These are phyloP conservation scores for Schizothorax lantsangensis DNA, from an alignment of 2,797 vertebrate genomes.

Conservation along the genomic window DNA sequence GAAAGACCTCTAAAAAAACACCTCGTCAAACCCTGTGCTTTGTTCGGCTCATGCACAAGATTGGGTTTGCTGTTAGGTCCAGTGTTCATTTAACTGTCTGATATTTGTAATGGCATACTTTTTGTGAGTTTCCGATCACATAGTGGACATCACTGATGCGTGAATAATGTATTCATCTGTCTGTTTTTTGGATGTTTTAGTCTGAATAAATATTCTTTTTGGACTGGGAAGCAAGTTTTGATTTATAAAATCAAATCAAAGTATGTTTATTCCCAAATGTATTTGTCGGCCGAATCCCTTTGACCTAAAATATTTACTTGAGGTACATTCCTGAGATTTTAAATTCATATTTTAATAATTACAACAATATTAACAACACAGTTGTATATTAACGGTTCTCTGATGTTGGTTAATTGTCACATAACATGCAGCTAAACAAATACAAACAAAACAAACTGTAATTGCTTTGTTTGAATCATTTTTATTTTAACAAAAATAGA, in stretches of 20 bases:
- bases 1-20: neutral
- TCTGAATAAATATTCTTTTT: slow-evolving; percentile 3
- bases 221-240: neutral
- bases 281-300: neutral
- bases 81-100: neutral
- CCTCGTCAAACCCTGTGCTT: neutral
- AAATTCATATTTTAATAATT: neutral
- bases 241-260: neutral
- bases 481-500: neutral
- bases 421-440: neutral
- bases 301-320: neutral
- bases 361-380: neutral
- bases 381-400: neutral
- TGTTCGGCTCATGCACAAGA: neutral
- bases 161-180: slow-evolving; percentile 19
- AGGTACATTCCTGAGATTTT: neutral
- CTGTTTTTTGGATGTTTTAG: neutral
- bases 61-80: neutral
- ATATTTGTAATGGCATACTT: neutral
- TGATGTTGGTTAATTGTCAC: neutral
- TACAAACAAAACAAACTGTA: neutral
- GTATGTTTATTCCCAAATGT: neutral
- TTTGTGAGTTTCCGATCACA: neutral
- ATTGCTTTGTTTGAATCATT: neutral
- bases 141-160: neutral